Evolutionary conservation across 2,113 vertebrate genomes (phyloP).

Genomic region (Synchiropus splendidus): DNA sequence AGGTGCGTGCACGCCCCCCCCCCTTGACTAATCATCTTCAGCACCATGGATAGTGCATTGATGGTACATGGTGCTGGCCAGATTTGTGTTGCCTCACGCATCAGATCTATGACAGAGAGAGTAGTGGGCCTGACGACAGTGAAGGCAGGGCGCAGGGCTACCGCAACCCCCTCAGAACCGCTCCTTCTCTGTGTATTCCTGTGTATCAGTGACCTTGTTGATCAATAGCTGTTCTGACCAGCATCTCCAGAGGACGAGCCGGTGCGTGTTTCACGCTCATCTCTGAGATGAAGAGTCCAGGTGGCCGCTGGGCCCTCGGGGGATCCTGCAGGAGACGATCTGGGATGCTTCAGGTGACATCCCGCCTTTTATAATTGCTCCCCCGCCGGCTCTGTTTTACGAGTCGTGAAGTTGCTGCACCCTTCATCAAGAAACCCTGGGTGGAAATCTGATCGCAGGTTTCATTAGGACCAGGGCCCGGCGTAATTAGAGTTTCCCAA

Average conservation of each 20-base stretch:
- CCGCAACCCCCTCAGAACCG: too few species aligned
- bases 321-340: slow-evolving; percentile 6
- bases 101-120: too few species aligned
- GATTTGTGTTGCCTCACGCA: too few species aligned
- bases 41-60: slow-evolving; percentile 67
- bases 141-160: too few species aligned
- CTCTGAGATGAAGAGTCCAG: slow-evolving; percentile 18
- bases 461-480: slow-evolving; percentile 3
- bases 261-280: slow-evolving; percentile 3
- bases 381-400: slow-evolving; percentile 11
- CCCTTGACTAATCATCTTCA: slow-evolving; percentile 16
- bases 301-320: slow-evolving; percentile 12
- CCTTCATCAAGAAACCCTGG: slow-evolving; percentile 12
- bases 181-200: too few species aligned
- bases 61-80: too few species aligned
- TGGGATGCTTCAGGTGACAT: slow-evolving; percentile 19
- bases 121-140: too few species aligned
- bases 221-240: background rate
- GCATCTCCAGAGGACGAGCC: background rate
- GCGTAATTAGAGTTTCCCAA: slow-evolving; percentile 5
- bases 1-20: slow-evolving; percentile 24
- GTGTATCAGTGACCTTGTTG: too few species aligned
- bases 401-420: slow-evolving; percentile 11
- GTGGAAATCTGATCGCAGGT: slow-evolving; percentile 18
- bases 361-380: slow-evolving; percentile 28